A percentile compares a stretch with the other conserved stretches of the same genome.
These are phyloP conservation scores for Sarcophaga rosellei DNA, from an alignment of 2,888 invertebrate genomes.

Conservation along the genomic window DNA sequence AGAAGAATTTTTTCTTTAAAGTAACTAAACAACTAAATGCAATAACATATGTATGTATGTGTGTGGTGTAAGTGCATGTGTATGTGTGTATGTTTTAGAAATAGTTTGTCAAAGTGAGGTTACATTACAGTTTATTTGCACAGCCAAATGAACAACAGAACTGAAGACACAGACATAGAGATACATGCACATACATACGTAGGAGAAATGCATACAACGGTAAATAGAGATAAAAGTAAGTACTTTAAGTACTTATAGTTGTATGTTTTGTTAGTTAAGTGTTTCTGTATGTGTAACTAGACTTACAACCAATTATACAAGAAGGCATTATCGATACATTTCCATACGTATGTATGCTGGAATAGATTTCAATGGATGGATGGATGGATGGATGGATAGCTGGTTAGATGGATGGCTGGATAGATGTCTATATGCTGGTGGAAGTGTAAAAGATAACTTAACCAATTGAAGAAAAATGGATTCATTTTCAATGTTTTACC, in stretches of 20 bases:
- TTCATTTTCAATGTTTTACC: slow-evolving; percentile 10
- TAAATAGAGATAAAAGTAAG: not conserved
- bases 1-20: slow-evolving; percentile 26
- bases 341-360: not conserved
- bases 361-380: not conserved
- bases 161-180: not conserved
- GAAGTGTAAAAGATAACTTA: not conserved
- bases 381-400: not conserved
- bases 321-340: not conserved
- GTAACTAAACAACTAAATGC: slow-evolving; percentile 65
- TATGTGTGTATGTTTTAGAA: slow-evolving; percentile 23
- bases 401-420: not conserved
- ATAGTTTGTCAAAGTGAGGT: slow-evolving; percentile 64
- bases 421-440: not conserved
- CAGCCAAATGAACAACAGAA: slow-evolving; percentile 66
- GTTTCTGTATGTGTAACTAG: not conserved
- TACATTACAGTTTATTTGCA: slow-evolving; percentile 53
- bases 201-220: not conserved
- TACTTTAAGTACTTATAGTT: not conserved
- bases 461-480: slow-evolving; percentile 38
- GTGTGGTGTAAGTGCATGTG: not conserved
- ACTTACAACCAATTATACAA: not conserved
- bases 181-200: no score
- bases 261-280: not conserved
- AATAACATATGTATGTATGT: slow-evolving; percentile 9